Percentiles rank a stretch among this genome's conserved stretches.
phyloP scores from a whole-genome alignment of 2,797 vertebrate genomes.

The Meda fulgida region DNA sequence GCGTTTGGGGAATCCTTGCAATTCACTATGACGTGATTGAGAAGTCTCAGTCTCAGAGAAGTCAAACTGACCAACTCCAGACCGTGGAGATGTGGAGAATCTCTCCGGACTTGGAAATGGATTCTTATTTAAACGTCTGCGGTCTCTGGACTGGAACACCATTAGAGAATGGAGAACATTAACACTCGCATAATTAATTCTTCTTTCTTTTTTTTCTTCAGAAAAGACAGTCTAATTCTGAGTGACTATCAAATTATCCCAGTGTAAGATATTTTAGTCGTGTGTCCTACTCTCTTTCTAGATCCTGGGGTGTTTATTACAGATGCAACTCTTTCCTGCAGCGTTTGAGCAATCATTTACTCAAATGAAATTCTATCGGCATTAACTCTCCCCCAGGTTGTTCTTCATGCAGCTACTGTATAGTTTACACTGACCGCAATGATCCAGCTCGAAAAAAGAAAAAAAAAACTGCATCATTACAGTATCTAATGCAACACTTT shows the following conservation, averaged over 20 bases:
- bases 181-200: slow-evolving; percentile 61
- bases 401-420: not conserved
- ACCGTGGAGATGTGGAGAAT: not conserved
- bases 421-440: not conserved
- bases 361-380: not conserved
- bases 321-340: not conserved
- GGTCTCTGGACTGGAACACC: slow-evolving; percentile 59
- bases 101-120: slow-evolving; percentile 45
- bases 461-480: not conserved
- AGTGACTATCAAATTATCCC: slow-evolving; percentile 39
- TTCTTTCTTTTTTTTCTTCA: slow-evolving; percentile 30
- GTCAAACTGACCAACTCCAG: slow-evolving; percentile 33
- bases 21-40: slow-evolving; percentile 61
- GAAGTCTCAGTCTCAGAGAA: slow-evolving; percentile 22
- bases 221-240: slow-evolving; percentile 45
- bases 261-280: slow-evolving; percentile 24
- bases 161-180: slow-evolving; percentile 61
- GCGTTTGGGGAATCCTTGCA: slow-evolving; percentile 59
- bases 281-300: not conserved
- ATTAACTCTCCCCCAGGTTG: not conserved
- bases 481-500: not conserved
- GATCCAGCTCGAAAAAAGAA: not conserved
- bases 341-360: not conserved
- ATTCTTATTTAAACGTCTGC: slow-evolving; percentile 59
- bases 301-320: not conserved